phyloP scores from a whole-genome alignment of 2,888 invertebrate species.

The Pediacus dermestoides region DNA sequence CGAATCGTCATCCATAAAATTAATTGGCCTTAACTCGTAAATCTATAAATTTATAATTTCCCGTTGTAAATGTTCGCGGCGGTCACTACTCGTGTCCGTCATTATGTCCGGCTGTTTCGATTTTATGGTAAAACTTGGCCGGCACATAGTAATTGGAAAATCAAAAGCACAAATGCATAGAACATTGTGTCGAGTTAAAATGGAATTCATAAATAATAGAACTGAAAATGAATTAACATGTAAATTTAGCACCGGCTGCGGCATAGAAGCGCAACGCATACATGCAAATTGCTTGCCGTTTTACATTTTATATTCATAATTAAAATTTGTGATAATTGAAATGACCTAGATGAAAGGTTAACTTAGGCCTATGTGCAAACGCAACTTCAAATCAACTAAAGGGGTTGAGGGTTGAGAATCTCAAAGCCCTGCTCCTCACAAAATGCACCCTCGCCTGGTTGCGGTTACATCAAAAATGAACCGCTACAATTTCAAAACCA shows the following conservation, averaged over 20 bases:
- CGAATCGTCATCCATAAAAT: conserved; percentile 42
- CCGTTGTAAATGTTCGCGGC: conserved; percentile 31
- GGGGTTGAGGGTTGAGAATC: too few relatives aligned
- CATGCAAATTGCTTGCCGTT: conserved; percentile 21
- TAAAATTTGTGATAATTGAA: conserved; percentile 30
- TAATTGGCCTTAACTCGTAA: conserved; percentile 46
- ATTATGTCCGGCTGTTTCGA: conserved; percentile 28
- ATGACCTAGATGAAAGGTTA: conserved; percentile 19
- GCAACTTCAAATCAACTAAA: too few relatives aligned
- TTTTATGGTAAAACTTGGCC: conserved; percentile 35
- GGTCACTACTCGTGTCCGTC: conserved; percentile 23
- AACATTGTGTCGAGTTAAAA: conserved; percentile 17
- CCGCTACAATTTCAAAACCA: too few relatives aligned
- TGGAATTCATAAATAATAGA: conserved; percentile 32
- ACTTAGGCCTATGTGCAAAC: conserved; percentile 9
- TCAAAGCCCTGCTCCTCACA: too few relatives aligned
- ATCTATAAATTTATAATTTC: conserved; percentile 45
- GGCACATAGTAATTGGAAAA: conserved; percentile 28
- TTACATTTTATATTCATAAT: conserved; percentile 26
- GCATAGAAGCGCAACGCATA: conserved; percentile 13
- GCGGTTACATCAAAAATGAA: too few relatives aligned
- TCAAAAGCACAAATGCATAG: conserved; percentile 24
- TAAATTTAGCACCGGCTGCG: conserved; percentile 26
- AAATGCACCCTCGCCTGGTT: too few relatives aligned
- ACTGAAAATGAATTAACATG: conserved; percentile 34